A percentile compares a stretch with the other conserved stretches of the same genome.
Evolutionary conservation across 2,888 invertebrate genomes (phyloP).

Genomic region (Acheta domesticus): DNA sequence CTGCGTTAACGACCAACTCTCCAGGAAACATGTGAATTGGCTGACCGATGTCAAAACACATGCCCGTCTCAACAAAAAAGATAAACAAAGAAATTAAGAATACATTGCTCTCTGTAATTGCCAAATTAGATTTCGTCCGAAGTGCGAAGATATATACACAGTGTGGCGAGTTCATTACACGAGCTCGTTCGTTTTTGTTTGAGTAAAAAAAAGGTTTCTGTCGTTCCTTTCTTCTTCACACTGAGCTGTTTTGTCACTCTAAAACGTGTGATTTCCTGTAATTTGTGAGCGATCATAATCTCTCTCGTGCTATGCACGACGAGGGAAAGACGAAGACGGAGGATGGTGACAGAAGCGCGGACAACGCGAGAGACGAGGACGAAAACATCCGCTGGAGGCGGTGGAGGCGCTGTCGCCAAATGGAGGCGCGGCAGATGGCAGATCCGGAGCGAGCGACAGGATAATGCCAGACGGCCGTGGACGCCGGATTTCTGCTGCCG

Average conservation of each 20-base stretch:
- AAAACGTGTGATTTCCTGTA: slow-evolving; percentile 18
- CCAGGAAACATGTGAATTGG: background rate
- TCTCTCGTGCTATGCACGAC: background rate
- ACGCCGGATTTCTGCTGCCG: background rate
- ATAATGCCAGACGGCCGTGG: background rate
- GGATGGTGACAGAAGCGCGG: too few relatives aligned
- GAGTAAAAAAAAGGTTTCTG: too few relatives aligned
- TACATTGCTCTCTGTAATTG: background rate
- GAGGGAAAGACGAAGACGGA: background rate
- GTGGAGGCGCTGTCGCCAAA: background rate
- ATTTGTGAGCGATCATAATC: slow-evolving; percentile 1
- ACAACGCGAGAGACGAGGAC: too few relatives aligned
- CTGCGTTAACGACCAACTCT: too few relatives aligned
- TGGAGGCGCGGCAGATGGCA: background rate
- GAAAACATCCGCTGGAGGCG: background rate
- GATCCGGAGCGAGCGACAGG: background rate
- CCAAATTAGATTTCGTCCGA: background rate
- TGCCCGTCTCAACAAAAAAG: background rate
- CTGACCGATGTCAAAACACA: background rate
- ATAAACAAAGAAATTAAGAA: background rate
- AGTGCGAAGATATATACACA: background rate
- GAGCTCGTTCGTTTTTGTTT: background rate
- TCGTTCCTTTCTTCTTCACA: background rate
- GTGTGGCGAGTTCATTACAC: background rate
- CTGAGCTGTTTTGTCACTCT: background rate